phyloP scores from a whole-genome alignment of 2,113 vertebrate genomes.

The Centrocercus urophasianus region DNA sequence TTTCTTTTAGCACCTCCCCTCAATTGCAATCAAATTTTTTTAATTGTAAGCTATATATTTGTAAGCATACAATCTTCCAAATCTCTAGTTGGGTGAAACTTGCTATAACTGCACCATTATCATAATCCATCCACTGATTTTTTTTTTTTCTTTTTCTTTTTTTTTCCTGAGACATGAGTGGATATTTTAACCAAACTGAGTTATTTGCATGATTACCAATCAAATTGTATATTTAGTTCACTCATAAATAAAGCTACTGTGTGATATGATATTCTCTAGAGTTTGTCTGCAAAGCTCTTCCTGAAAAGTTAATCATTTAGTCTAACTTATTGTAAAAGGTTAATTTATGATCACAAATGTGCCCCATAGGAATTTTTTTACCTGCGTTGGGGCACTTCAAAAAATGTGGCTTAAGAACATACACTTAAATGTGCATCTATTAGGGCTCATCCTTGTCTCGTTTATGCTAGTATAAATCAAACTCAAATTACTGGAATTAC shows the following conservation, averaged over 20 bases:
- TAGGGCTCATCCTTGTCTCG: conserved; percentile 34
- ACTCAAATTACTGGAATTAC: background rate
- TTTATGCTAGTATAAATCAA: conserved; percentile 33
- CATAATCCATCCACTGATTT: background rate
- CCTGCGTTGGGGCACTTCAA: background rate
- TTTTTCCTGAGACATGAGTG: background rate
- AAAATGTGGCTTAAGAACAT: conserved; percentile 12
- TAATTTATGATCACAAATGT: background rate
- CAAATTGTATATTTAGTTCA: background rate
- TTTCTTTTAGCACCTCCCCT: rapidly evolving
- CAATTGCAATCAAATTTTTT: background rate
- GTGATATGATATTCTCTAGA: background rate
- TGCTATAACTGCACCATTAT: background rate
- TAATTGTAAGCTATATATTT: background rate
- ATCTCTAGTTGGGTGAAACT: background rate
- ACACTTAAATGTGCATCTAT: background rate
- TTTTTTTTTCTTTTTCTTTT: background rate
- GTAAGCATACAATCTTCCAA: background rate
- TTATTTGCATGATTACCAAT: background rate
- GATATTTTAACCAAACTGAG: background rate
- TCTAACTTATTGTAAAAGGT: background rate
- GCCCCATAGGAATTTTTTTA: background rate
- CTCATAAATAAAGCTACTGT: background rate
- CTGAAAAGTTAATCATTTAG: background rate
- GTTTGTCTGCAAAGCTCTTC: background rate